Percentiles rank a stretch among this genome's conserved stretches.
phyloP scores from a whole-genome alignment of 2,888 invertebrate genomes.

The Archips xylosteana region DNA sequence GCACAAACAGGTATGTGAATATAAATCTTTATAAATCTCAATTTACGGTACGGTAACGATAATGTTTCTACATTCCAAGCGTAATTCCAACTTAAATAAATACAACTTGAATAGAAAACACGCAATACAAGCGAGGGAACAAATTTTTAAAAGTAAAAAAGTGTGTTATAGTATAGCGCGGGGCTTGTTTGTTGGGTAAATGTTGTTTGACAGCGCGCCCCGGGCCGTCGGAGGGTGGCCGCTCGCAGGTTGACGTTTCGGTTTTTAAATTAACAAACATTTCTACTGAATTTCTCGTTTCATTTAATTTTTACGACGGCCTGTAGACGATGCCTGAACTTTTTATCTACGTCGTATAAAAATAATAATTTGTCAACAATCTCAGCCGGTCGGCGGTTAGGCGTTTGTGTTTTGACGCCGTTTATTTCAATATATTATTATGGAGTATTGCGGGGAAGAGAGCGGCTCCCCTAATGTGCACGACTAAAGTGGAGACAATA shows the following conservation, averaged over 20 bases:
- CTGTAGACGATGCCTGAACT: constrained; percentile 10
- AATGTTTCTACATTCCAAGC: constrained; percentile 62
- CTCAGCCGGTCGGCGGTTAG: constrained; percentile 47
- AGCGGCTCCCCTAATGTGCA: constrained; percentile 64
- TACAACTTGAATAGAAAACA: constrained; percentile 25
- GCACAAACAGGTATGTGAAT: constrained; percentile 95
- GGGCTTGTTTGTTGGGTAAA: constrained; percentile 75
- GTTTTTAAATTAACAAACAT: constrained; percentile 66
- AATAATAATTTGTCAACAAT: constrained; percentile 56
- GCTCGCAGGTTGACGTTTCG: constrained; percentile 59
- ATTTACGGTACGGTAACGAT: constrained; percentile 19
- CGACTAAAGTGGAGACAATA: constrained; percentile 72
- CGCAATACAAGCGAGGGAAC: constrained; percentile 49
- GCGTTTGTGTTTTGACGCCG: constrained; percentile 67
- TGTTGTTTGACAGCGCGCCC: constrained; percentile 75
- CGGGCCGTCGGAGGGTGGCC: constrained; percentile 42
- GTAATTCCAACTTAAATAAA: constrained; percentile 25
- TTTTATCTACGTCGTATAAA: constrained; percentile 28
- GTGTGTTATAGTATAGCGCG: constrained; percentile 77
- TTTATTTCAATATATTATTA: constrained; percentile 74
- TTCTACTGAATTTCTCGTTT: constrained; percentile 53
- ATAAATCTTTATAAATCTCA: constrained; percentile 39
- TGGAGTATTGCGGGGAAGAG: constrained; percentile 65
- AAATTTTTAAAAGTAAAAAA: constrained; percentile 71
- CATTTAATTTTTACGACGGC: constrained; percentile 51